phyloP scores from a whole-genome alignment of 1,140 invertebrate genomes.

The Drosophila saltans region DNA sequence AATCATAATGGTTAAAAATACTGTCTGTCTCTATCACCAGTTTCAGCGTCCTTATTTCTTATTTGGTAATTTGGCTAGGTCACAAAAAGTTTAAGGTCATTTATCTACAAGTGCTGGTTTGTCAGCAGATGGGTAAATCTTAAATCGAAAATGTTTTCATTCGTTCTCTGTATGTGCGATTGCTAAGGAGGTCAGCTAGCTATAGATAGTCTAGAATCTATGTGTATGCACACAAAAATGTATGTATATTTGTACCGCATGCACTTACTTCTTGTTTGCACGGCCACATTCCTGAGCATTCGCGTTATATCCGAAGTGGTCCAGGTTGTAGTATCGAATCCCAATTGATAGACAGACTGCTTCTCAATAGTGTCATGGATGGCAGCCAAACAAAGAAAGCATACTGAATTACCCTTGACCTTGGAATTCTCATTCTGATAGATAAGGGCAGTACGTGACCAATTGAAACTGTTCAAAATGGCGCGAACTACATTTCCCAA shows the following conservation, averaged over 20 bases:
- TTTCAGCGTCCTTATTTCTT: too few species aligned
- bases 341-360: constrained; percentile 84
- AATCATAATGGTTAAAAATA: too few species aligned
- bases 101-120: constrained; percentile 24
- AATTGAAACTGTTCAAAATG: constrained; percentile 88
- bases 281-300: constrained; percentile 87
- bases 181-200: constrained; percentile 15
- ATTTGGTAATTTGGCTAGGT: too few species aligned
- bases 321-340: constrained; percentile 85
- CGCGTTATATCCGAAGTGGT: constrained; percentile 85
- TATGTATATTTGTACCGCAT: neutral
- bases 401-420: constrained; percentile 87
- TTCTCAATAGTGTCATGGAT: constrained; percentile 85
- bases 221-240: neutral
- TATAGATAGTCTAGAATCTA: constrained; percentile 3
- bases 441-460: constrained; percentile 87
- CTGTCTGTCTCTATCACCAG: too few species aligned
- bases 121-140: constrained; percentile 23
- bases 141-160: constrained; percentile 23
- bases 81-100: constrained; percentile 32
- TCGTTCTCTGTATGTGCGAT: constrained; percentile 11
- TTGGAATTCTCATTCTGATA: constrained; percentile 87
- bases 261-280: constrained; percentile 91
- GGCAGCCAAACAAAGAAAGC: constrained; percentile 88
- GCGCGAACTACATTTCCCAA: constrained; percentile 88